Evolutionary conservation across 2,888 invertebrate genomes (phyloP), one percentile per base, ranked within the genome.

Genomic region (Andrena camellia): DNA sequence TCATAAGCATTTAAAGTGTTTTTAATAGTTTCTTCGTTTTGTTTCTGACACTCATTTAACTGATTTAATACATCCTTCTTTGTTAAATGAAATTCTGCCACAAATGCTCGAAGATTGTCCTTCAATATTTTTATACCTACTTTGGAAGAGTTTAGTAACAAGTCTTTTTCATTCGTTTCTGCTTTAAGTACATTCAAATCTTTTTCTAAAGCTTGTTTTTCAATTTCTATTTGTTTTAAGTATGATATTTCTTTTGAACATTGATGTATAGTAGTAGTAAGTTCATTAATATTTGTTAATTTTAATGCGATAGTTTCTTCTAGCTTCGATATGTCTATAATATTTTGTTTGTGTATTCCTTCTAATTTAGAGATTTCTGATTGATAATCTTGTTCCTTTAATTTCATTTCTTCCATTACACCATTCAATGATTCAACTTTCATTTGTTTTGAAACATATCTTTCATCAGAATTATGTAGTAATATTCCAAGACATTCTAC

Each of bases 171-270:
- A 48, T 48, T 63, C 23, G 52, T 6, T 54, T 84, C 42, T 48
- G 64, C 20, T 42, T 57, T 59, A 57, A 33, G 48, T 29, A 29
- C 13, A 20, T 5, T 2, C 23, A 79, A 23, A 52, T 73, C 63
- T n/a, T 75, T 67, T 62, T 85, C 80, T 4, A 85, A 67, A 68
- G 23, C 2, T 52, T 70, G 33, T 66, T 86, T 86, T 8, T 70
- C 62, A 2, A 70, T 7, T 50, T 42, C 26, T 54, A 80, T 29
- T 23, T 84, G 6, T 76, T 73, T 69, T 20, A 86, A 54, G 59
- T n/a, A 6, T 23, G 31, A 31, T 35, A 86, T 80, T 71, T 85
- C 64, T 1, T 70, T 20, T 0, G 59, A 76, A 54, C 73, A 67
- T 57, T 72, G 26, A n/a, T 75, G 13, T 4, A 73, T 52, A 54